phyloP scores from a whole-genome alignment of 23 tunicate genomes.

The Trididemnum miniatum region DNA sequence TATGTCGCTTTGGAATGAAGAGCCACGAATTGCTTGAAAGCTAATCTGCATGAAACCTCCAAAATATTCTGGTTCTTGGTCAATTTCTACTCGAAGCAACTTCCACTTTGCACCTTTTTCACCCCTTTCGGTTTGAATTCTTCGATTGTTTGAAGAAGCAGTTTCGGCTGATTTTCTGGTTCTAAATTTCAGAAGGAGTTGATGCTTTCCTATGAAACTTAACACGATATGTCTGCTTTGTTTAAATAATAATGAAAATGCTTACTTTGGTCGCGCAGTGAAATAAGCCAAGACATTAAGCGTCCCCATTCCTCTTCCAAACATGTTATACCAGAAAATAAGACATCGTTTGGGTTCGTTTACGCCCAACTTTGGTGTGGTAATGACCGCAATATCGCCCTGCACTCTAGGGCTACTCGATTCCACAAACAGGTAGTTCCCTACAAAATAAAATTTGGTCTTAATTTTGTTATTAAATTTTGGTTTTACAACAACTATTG shows the following conservation, averaged over 20 bases:
- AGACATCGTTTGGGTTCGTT: conserved; percentile 50
- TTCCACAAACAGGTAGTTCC: conserved; percentile 75
- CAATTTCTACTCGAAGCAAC: conserved; percentile 40
- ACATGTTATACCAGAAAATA: conserved; percentile 91
- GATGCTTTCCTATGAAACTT: too few relatives aligned
- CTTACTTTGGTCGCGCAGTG: neutral
- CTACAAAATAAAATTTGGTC: conserved; percentile 16
- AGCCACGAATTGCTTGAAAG: conserved; percentile 58
- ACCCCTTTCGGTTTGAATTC: conserved; percentile 14
- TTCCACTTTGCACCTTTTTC: conserved; percentile 58
- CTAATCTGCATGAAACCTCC: conserved; percentile 53
- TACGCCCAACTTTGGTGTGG: conserved; percentile 53
- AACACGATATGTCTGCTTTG: too few relatives aligned
- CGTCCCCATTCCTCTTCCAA: conserved; percentile 62
- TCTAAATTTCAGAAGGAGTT: too few relatives aligned
- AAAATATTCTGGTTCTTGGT: conserved; percentile 5
- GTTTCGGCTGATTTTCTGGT: conserved; percentile 9
- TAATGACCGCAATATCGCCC: conserved; percentile 46
- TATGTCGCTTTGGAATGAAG: conserved; percentile 52
- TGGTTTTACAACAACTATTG: too few relatives aligned
- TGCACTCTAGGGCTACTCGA: conserved; percentile 56
- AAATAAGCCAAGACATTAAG: conserved; percentile 56
- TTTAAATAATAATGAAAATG: too few relatives aligned
- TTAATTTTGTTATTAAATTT: too few relatives aligned
- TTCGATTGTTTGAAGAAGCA: too few relatives aligned